Evolutionary conservation across 2,888 invertebrate species (phyloP).

Genomic region (Terebella lapidaria): DNA sequence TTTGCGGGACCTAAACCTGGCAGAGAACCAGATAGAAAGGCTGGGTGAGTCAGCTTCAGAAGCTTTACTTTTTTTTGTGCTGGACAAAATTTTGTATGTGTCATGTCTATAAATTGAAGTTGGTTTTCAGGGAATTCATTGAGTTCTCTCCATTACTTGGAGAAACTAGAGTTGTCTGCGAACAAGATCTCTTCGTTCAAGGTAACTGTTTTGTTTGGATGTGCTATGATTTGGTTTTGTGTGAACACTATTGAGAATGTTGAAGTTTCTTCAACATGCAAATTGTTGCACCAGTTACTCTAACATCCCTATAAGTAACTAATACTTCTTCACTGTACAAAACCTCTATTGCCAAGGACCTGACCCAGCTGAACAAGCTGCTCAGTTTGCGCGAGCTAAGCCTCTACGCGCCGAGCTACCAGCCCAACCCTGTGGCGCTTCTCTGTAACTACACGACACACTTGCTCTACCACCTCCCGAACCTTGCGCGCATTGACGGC

Average conservation of each 20-base stretch:
- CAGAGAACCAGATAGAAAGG: constrained; percentile 47
- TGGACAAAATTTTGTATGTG: neutral
- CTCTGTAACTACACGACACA: constrained; percentile 52
- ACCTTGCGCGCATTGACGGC: constrained; percentile 42
- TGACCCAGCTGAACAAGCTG: constrained; percentile 43
- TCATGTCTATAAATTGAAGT: neutral
- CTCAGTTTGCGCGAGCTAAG: constrained; percentile 36
- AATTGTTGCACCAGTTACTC: too few relatives aligned
- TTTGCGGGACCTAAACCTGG: constrained; percentile 47
- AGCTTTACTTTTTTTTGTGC: too few relatives aligned
- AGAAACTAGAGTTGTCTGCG: constrained; percentile 49
- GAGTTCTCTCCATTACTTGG: constrained; percentile 35
- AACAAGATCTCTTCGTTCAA: constrained; percentile 46
- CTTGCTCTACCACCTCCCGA: constrained; percentile 49
- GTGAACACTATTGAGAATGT: too few relatives aligned
- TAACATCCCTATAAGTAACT: too few relatives aligned
- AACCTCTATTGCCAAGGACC: too few relatives aligned
- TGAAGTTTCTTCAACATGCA: too few relatives aligned
- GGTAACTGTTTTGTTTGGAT: constrained; percentile 25
- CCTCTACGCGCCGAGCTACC: constrained; percentile 47
- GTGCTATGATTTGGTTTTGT: neutral
- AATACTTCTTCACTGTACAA: too few relatives aligned
- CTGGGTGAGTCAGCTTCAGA: constrained; percentile 44
- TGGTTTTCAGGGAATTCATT: constrained; percentile 41
- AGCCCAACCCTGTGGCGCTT: constrained; percentile 43